These are phyloP conservation scores for Bilobella aurantiaca DNA, from an alignment of 1,140 invertebrate species.

Conservation along the genomic window DNA sequence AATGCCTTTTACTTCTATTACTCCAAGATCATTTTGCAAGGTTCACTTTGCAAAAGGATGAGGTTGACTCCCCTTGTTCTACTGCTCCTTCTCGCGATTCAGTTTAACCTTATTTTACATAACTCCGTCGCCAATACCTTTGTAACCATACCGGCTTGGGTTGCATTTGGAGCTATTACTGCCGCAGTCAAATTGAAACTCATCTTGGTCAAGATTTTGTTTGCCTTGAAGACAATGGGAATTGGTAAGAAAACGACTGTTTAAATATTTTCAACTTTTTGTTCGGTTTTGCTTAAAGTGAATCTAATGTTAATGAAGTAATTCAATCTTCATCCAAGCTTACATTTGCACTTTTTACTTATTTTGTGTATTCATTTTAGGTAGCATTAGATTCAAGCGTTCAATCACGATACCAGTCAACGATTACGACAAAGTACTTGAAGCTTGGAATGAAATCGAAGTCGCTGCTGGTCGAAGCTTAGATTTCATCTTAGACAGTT, in stretches of 20 bases:
- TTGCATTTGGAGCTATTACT: slow-evolving; percentile 9
- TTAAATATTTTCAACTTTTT: neutral
- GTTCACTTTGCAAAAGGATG: neutral
- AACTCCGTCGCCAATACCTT: neutral
- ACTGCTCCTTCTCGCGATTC: neutral
- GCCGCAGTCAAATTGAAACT: slow-evolving; percentile 9
- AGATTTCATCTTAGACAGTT: too few species aligned
- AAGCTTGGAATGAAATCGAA: too few species aligned
- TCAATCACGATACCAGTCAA: too few species aligned
- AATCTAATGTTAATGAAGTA: too few species aligned
- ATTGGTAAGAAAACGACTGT: neutral
- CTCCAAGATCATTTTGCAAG: too few species aligned
- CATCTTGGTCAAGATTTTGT: slow-evolving; percentile 12
- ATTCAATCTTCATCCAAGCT: too few species aligned
- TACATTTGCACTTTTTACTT: too few species aligned
- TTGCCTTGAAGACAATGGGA: slow-evolving; percentile 5
- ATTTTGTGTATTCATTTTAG: too few species aligned
- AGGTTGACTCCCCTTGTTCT: neutral
- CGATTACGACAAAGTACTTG: too few species aligned
- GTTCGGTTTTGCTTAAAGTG: too few species aligned
- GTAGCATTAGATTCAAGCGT: too few species aligned
- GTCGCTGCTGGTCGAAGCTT: too few species aligned
- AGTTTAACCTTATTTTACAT: neutral
- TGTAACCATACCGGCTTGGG: slow-evolving; percentile 5
- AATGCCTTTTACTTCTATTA: neutral